Evolutionary conservation across 2,888 invertebrate species (phyloP), one percentile per base, ranked within the genome.

Genomic region (Agonopterix heracliana): DNA sequence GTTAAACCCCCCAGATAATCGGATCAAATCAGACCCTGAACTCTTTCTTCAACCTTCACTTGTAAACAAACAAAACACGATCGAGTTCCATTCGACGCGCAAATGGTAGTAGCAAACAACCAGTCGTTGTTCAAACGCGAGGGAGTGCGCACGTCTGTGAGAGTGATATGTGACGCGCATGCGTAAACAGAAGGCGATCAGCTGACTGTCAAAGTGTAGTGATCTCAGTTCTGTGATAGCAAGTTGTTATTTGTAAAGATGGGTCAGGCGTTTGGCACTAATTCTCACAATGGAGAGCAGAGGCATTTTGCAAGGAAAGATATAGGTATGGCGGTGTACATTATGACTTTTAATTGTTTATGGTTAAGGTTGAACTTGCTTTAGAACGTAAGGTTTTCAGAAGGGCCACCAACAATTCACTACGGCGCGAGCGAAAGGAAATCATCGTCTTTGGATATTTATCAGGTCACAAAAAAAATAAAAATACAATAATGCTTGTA

Each of bases 241-340:
- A 11, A 41, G 41, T 13, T 26, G 5, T 26, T 26, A 26, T 26
- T 42, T 38, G 35, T 42, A 67, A 74, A 67, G 59, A 89, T 89
- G 89, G 89, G 89, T 54, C 89, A 89, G 60, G 77, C 86, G 42
- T 89, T 89, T 61, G 89, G 89, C 49, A 79, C 85, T 50, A 83
- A 79, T 55, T 85, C 88, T 36, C 86, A 89, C 67, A 78, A 76
- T 57, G 80, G 81, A 42, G 85, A 86, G 48, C 26, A 26, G 26
- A 71, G 89, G 59, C 83, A 85, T 54, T 81, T 78, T 59, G 72
- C 74, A 56, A 85, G 86, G 61, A 89, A 89, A 70, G 87, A 88
- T 64, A 81, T 81, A 60, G 89, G 89, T 89, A 68, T 60, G 87
- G 12, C 9, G 7, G n/a, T 12, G n/a, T n/a, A n/a, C n/a, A n/a